Evolutionary conservation across 2,113 vertebrate genomes (phyloP).

Genomic region (Cynocephalus volans): DNA sequence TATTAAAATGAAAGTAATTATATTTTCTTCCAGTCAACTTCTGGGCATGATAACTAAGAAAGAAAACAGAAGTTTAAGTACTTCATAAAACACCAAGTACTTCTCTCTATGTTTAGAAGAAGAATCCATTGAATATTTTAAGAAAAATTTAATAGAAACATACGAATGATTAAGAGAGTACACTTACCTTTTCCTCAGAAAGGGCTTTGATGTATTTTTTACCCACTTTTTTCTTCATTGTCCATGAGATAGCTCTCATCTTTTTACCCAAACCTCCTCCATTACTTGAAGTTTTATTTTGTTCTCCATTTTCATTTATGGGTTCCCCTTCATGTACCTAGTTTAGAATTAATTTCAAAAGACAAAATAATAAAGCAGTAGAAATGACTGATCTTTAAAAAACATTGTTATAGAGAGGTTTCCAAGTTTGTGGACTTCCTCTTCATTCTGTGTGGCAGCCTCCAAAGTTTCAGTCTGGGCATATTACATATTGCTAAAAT

Average conservation of each 20-base stretch:
- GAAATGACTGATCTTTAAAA: neutral
- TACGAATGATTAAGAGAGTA: neutral
- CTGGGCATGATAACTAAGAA: neutral
- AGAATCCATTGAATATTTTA: neutral
- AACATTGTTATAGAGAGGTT: neutral
- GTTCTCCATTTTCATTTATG: constrained; percentile 86
- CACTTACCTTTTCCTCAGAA: constrained; percentile 91
- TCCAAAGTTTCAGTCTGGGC: neutral
- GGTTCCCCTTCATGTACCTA: constrained; percentile 88
- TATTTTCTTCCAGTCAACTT: neutral
- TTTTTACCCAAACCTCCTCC: constrained; percentile 89
- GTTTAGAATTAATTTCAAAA: constrained; percentile 72
- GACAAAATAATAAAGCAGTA: constrained; percentile 9
- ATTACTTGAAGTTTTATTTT: constrained; percentile 83
- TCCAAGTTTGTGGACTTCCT: neutral
- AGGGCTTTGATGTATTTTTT: constrained; percentile 91
- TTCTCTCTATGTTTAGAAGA: neutral
- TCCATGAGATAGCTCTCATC: constrained; percentile 92
- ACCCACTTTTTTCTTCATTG: constrained; percentile 94
- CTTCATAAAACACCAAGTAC: constrained; percentile 21
- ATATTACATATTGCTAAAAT: neutral
- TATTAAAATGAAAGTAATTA: neutral
- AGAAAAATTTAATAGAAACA: constrained; percentile 2
- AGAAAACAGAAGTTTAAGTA: neutral
- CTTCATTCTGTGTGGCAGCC: neutral